phyloP scores from a whole-genome alignment of 2,888 invertebrate species.

The Cordylochernes scorpioides region DNA sequence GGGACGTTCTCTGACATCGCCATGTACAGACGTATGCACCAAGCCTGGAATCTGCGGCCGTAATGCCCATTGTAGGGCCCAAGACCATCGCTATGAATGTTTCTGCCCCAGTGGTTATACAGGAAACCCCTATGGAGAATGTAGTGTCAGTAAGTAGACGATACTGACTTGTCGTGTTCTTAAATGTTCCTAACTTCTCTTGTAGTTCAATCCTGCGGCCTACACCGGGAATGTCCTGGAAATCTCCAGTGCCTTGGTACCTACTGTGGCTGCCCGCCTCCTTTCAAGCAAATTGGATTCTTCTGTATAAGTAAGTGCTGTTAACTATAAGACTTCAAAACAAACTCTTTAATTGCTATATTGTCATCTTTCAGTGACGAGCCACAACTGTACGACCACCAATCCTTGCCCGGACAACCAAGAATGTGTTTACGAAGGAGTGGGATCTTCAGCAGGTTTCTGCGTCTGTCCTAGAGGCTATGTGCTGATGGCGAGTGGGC shows the following conservation, averaged over 20 bases:
- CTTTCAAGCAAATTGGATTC: constrained; percentile 13
- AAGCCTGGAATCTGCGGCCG: constrained; percentile 40
- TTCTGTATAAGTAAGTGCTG: constrained; percentile 14
- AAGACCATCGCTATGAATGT: constrained; percentile 49
- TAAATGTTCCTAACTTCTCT: not conserved
- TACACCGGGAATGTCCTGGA: constrained; percentile 12
- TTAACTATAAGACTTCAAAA: not conserved
- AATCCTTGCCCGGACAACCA: constrained; percentile 16
- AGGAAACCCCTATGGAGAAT: constrained; percentile 42
- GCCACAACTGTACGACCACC: constrained; percentile 16
- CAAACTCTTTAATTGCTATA: not conserved
- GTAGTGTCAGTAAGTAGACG: constrained; percentile 20
- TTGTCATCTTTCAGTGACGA: constrained; percentile 9
- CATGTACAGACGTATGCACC: constrained; percentile 38
- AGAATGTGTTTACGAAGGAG: constrained; percentile 19
- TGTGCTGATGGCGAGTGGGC: constrained; percentile 14
- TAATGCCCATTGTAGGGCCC: constrained; percentile 51
- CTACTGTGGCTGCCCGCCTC: constrained; percentile 13
- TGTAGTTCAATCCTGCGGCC: constrained; percentile 26
- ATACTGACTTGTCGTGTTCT: not conserved
- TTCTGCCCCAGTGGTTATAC: constrained; percentile 45
- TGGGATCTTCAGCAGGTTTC: constrained; percentile 24
- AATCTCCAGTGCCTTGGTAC: constrained; percentile 12
- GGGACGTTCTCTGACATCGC: not conserved
- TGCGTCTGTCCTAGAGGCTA: constrained; percentile 17